These are phyloP conservation scores for Melospiza melodia DNA, from an alignment of 2,113 vertebrate species.

Conservation along the genomic window DNA sequence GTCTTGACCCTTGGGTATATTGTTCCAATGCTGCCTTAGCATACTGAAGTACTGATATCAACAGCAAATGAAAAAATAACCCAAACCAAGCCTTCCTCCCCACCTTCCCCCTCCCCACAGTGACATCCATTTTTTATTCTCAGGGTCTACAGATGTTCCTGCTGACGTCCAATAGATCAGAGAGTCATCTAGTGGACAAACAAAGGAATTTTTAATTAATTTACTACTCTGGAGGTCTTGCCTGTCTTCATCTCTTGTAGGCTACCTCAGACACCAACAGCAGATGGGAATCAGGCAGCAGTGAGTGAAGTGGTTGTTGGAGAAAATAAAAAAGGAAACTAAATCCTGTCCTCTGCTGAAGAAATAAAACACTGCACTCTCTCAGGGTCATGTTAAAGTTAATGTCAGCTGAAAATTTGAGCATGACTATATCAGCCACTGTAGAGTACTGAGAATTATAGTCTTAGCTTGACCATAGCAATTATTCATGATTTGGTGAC, in stretches of 20 bases:
- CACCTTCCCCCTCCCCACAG: fast-evolving
- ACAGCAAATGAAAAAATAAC: neutral
- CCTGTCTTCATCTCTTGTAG: neutral
- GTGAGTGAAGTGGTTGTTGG: neutral
- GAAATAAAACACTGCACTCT: neutral
- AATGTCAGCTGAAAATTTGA: neutral
- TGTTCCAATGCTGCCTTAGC: neutral
- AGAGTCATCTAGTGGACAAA: conserved; percentile 3
- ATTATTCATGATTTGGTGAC: neutral
- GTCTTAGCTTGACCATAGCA: neutral
- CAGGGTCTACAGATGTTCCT: neutral
- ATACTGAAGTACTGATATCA: neutral
- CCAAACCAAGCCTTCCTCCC: neutral
- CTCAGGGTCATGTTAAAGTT: neutral
- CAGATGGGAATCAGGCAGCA: neutral
- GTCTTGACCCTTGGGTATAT: neutral
- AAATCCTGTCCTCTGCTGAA: neutral
- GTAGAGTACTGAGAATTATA: neutral
- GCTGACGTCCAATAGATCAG: neutral
- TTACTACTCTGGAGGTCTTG: neutral
- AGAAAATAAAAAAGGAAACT: neutral
- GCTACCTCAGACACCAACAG: neutral
- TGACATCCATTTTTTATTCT: neutral
- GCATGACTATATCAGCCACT: neutral
- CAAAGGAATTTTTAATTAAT: neutral